Evolutionary conservation across 2,888 invertebrate species (phyloP), one percentile per base, ranked within the genome.

Genomic region (Microctonus aethiopoides): DNA sequence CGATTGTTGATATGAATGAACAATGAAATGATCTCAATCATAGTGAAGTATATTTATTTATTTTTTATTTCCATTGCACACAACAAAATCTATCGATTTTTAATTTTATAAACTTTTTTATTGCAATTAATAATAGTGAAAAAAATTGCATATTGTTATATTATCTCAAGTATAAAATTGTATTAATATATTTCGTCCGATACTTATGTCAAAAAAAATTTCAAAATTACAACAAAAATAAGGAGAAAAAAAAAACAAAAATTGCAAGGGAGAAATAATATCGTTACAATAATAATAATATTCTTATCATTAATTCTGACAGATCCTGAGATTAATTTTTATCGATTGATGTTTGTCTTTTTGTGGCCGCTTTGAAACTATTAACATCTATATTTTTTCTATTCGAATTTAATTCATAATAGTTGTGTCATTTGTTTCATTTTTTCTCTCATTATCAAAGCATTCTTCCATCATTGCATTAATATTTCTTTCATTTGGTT

Each of bases 301-400:
- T 46, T 46, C 20, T 46, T 54, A 60, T 59, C 57, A 66, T 66
- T 68, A 41, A n/a, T 39, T 4, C 4, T 54, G 67, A 70, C 32
- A 41, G 63, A 59, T 67, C 51, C 64, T 29, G 26, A 46, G 54
- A 46, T 34, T 59, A 61, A 20, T 56, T 41, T 54, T 39, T 39
- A 54, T 46, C 63, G n/a, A 36, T 36, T 56, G 36, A 26, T 51
- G 16, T 13, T 29, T 57, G 46, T n/a, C n/a, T 10, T 13, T 46
- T 46, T 46, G 16, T 46, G 46, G 9, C 46, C n/a, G 16, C 9
- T 16, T 46, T 29, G 7, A 29, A 29, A 29, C 7, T 29, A 9
- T 46, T 6, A 6, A 16, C 7, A n/a, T 2, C 1, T 46, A 20
- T 46, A 46, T 0, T 16, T 46, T 16, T 6, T 16, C 1, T 29